phyloP scores from a whole-genome alignment of 2,888 invertebrate species.

The Reticulitermes lucifugus region DNA sequence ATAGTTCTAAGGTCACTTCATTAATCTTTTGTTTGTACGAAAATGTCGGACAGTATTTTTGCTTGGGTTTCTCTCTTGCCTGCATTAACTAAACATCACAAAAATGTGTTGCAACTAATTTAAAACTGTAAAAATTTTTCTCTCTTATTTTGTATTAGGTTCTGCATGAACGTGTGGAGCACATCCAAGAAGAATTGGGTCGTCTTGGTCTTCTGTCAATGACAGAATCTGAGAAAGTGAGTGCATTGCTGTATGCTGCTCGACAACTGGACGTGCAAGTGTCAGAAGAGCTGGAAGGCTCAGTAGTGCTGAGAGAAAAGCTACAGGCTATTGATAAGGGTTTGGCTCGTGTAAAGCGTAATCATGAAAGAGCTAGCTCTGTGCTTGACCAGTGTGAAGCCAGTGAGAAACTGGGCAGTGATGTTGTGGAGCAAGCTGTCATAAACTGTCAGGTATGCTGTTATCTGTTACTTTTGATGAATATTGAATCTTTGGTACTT shows the following conservation, averaged over 20 bases:
- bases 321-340: constrained; percentile 79
- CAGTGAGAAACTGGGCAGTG: constrained; percentile 79
- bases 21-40: too few species aligned
- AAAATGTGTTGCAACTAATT: too few species aligned
- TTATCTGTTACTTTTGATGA: neutral
- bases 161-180: constrained; percentile 77
- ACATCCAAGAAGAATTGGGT: constrained; percentile 84
- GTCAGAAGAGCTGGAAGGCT: constrained; percentile 82
- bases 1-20: too few species aligned
- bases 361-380: constrained; percentile 71
- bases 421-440: constrained; percentile 81
- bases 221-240: constrained; percentile 81
- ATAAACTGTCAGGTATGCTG: constrained; percentile 72
- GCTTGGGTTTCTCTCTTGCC: too few species aligned
- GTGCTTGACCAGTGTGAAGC: constrained; percentile 78
- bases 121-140: too few species aligned
- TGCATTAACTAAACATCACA: too few species aligned
- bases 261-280: constrained; percentile 79
- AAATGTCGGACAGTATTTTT: too few species aligned
- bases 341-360: constrained; percentile 74
- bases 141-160: constrained; percentile 61
- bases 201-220: constrained; percentile 76
- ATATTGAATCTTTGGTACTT: too few species aligned
- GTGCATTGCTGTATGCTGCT: constrained; percentile 76
- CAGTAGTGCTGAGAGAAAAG: constrained; percentile 77